Base-by-base conservation (phyloP, 2,888 invertebrate genomes). In the Torymus auratus region DNA sequence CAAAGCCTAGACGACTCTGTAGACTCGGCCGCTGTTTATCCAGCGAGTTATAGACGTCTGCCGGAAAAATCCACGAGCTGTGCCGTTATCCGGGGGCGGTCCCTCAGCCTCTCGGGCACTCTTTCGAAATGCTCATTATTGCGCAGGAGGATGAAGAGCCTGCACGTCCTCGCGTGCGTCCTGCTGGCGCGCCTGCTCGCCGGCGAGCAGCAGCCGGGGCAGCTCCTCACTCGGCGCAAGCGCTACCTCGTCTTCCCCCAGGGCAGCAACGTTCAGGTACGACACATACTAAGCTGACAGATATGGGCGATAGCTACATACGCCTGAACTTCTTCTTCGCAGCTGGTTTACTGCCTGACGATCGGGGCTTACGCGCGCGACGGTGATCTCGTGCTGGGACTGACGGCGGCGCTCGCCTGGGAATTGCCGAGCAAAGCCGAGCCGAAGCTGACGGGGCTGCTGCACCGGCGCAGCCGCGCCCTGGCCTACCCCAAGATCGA, bases 361-460 rank as follows among this genome's bases (percentile, higher is more conserved):
- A 93, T 93, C 83, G 93, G 94, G 1, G 92, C 92, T 64, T 87
- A 93, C 78, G 89, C 91, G 1, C 82, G 89, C 0, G 92, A 93
- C 11, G 92, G 93, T 0, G 93, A 93, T 78, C 93, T 94, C 58
- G 93, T 96, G 75, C 92, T 94, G 86, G 96, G 96, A 5, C 92
- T 94, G 82, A 96, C 96, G 0, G 95, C 95, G 0, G 95, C 95
- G 0, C 90, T 96, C 84, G 96, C 96, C 2, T 96, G 94, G 94
- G 94, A 96, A 86, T 89, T 96, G 62, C 96, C 96, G 20, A 88
- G 81, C 69, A 87, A 88, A 85, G 83, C 88, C 50, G 89, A 91
- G 78, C 65, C 84, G 50, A 88, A 88, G 83, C 82, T 87, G 69
- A 85, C 86, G 65, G 81, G 73, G 60, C 77, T 88, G 74, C 92